Conservation (phyloP, 2,113 vertebrate genomes). For the Oreocharis arfaki region DNA sequence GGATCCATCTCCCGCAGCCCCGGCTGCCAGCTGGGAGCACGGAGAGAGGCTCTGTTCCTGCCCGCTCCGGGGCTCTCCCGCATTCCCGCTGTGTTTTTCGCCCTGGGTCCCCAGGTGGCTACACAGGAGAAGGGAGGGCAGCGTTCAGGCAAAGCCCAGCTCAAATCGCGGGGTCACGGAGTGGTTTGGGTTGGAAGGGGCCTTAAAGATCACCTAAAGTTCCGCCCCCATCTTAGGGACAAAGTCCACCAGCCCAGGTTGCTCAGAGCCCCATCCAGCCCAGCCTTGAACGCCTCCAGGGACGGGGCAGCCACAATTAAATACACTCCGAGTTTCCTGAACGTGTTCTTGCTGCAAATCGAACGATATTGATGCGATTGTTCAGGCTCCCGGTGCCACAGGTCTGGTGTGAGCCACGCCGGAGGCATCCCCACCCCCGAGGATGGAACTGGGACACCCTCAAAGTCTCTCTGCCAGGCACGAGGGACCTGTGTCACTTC, state of each 20-base stretch:
- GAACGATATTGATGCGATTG: fast-evolving
- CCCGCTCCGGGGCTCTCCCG: background rate
- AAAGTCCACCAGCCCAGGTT: background rate
- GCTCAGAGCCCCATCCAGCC: background rate
- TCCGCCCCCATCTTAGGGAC: background rate
- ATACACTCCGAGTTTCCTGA: fast-evolving
- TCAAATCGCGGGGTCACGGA: fast-evolving
- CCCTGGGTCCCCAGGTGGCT: background rate
- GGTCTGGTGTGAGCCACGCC: fast-evolving
- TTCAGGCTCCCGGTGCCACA: background rate
- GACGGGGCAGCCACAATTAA: background rate
- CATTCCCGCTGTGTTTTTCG: fast-evolving
- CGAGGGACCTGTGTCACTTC: fast-evolving
- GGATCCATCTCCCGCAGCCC: fast-evolving
- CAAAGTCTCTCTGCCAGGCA: background rate
- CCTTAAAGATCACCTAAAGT: background rate
- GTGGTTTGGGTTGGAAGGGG: background rate
- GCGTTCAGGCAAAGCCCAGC: background rate
- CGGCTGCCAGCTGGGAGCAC: background rate
- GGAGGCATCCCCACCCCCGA: background rate
- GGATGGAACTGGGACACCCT: fast-evolving
- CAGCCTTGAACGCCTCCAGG: background rate
- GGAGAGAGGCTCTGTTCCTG: fast-evolving
- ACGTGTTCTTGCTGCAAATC: fast-evolving
- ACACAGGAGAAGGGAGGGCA: background rate